Evolutionary conservation across 2,797 vertebrate species (phyloP).

Genomic region (Gymnopithys bicolor): DNA sequence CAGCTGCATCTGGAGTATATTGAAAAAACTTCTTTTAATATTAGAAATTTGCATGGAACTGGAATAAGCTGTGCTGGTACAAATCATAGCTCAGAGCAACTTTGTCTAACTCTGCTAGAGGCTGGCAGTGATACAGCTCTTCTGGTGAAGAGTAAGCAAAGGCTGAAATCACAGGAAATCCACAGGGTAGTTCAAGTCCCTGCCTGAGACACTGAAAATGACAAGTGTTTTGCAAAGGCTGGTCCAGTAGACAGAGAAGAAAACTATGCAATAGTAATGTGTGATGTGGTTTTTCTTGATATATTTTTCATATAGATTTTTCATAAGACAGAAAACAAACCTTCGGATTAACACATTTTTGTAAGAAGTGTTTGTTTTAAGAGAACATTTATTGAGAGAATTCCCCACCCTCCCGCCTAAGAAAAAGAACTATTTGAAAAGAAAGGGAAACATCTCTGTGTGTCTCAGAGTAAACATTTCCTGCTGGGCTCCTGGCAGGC

Average conservation of each 20-base stretch:
- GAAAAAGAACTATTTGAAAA: conserved; percentile 19
- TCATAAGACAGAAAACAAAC: background rate
- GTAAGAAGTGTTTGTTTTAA: conserved; percentile 35
- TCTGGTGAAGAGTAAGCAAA: background rate
- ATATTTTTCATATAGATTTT: background rate
- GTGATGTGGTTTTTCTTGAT: background rate
- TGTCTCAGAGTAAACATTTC: conserved; percentile 74
- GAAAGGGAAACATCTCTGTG: conserved; percentile 53
- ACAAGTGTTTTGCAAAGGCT: conserved; percentile 1
- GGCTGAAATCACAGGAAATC: conserved; percentile 43
- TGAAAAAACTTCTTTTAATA: background rate
- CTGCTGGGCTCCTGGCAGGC: conserved; percentile 68
- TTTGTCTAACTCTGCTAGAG: background rate
- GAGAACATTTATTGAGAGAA: conserved; percentile 17
- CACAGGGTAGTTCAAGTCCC: background rate
- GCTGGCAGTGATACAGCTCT: background rate
- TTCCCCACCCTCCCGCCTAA: background rate
- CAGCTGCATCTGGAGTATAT: background rate
- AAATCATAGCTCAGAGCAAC: background rate
- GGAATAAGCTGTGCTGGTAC: background rate
- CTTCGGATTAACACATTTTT: conserved; percentile 51
- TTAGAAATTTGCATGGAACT: background rate
- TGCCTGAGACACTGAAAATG: conserved; percentile 8
- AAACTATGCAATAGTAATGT: background rate
- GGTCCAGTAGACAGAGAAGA: background rate